Percentiles rank a stretch among this genome's conserved stretches.
Evolutionary conservation across 2,888 invertebrate species (phyloP).

Genomic region (Bruchidius siliquastri): DNA sequence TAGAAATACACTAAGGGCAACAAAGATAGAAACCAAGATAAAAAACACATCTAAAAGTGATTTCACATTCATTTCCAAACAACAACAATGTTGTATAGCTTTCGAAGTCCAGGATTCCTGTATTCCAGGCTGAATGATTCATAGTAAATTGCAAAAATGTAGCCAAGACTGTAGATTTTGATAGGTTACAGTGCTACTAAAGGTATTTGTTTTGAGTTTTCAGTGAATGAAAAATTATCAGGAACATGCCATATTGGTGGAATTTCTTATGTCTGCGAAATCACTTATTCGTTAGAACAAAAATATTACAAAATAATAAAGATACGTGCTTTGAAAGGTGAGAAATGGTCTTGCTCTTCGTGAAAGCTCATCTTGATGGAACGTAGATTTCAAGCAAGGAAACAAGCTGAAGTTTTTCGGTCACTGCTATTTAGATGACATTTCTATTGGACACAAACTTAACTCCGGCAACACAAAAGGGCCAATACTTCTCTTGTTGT

Average conservation of each 20-base stretch:
- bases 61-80: neutral
- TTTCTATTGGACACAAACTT: conserved; percentile 32
- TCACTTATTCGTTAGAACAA: conserved; percentile 34
- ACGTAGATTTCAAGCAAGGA: conserved; percentile 37
- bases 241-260: neutral
- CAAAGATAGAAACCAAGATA: neutral
- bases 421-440: conserved; percentile 29
- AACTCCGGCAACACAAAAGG: conserved; percentile 34
- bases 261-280: conserved; percentile 28
- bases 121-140: neutral
- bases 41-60: neutral
- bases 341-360: conserved; percentile 33
- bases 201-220: neutral
- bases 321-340: conserved; percentile 44
- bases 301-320: conserved; percentile 33
- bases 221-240: neutral
- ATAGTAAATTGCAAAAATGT: neutral
- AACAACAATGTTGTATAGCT: neutral
- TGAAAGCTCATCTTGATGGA: conserved; percentile 37
- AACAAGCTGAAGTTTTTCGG: conserved; percentile 35
- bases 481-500: conserved; percentile 29
- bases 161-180: neutral
- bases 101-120: neutral
- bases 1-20: neutral
- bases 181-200: neutral